Conservation (phyloP, 2,888 invertebrate genomes). For the Dryadula phaetusa region DNA sequence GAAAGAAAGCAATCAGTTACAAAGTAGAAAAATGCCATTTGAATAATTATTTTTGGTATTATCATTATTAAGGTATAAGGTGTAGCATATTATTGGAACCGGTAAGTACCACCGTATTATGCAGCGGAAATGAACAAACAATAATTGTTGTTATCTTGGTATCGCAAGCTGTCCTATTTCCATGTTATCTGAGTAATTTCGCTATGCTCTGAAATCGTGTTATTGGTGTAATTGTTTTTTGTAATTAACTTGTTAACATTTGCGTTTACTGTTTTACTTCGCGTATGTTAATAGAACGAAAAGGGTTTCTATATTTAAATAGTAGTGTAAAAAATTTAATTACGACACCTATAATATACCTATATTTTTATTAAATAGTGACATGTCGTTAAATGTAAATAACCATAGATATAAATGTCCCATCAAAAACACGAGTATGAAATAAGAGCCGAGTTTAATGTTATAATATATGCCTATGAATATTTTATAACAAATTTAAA, state of each 20-base stretch:
- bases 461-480: too few species aligned
- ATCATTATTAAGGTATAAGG: slow-evolving; percentile 25
- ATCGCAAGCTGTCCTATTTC: slow-evolving; percentile 52
- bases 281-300: slow-evolving; percentile 36
- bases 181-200: slow-evolving; percentile 60
- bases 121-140: slow-evolving; percentile 36
- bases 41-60: slow-evolving; percentile 31
- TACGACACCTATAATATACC: neutral
- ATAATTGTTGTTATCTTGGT: neutral
- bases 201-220: slow-evolving; percentile 56
- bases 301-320: slow-evolving; percentile 26
- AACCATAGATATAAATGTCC: too few species aligned
- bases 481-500: too few species aligned
- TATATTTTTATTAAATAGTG: too few species aligned
- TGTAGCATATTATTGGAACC: neutral
- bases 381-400: too few species aligned
- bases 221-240: slow-evolving; percentile 62
- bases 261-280: slow-evolving; percentile 49
- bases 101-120: neutral
- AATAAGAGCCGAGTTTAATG: too few species aligned
- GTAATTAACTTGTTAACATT: slow-evolving; percentile 68
- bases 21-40: slow-evolving; percentile 45
- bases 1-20: slow-evolving; percentile 59
- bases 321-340: slow-evolving; percentile 13
- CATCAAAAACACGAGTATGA: too few species aligned